Conservation (phyloP, 2,113 vertebrate species). For the Phalacrocorax pelagicus region DNA sequence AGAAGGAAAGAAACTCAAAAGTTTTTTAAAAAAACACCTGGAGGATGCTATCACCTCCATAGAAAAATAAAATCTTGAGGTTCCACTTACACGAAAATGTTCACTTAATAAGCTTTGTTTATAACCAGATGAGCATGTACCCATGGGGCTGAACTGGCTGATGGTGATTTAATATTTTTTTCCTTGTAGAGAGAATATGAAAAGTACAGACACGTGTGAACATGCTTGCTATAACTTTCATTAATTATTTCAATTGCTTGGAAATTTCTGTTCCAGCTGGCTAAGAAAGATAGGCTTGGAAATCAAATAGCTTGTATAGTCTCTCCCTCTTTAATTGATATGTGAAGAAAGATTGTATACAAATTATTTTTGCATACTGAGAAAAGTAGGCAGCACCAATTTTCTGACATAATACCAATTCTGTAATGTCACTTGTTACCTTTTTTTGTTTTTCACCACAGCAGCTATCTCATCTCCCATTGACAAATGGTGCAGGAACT, state of each 20-base stretch:
- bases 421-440: neutral
- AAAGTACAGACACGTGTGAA: neutral
- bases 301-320: neutral
- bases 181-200: neutral
- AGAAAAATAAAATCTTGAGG: neutral
- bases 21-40: neutral
- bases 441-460: neutral
- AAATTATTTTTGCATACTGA: neutral
- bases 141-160: neutral
- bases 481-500: neutral
- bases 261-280: constrained; percentile 9
- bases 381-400: neutral
- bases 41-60: neutral
- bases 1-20: neutral
- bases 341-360: constrained; percentile 7
- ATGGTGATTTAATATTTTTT: neutral
- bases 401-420: neutral
- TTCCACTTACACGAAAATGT: neutral
- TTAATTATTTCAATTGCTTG: neutral
- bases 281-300: neutral
- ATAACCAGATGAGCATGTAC: neutral
- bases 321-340: constrained; percentile 27
- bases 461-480: neutral
- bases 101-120: neutral
- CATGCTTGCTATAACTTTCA: neutral